Base-by-base conservation (phyloP, 2,797 vertebrate species). In the Neosilurus hyrtlii region DNA sequence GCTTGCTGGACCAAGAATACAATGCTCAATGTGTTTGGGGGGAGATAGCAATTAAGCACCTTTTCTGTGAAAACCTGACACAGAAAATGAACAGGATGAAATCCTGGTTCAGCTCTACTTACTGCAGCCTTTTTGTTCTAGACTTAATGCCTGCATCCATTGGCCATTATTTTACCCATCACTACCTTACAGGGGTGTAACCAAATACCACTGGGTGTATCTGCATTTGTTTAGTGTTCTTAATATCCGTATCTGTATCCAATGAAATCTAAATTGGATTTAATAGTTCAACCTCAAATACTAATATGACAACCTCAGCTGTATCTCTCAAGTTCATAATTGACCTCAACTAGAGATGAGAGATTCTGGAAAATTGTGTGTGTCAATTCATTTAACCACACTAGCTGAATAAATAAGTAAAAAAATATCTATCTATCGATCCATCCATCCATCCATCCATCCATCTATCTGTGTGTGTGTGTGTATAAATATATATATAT, bases 21-120 rank as follows among this genome's bases (percentile, higher is more conserved):
- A 87, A 79, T 81, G 82, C 81, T 83, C 87, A 86, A 86, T 87
- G 87, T 88, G 87, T 86, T 88, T 85, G 71, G 77, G 30, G 82
- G 71, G 59, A 86, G 87, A 88, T 88, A 87, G 86, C 85, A 87
- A 87, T 86, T 88, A 87, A 76, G 84, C 86, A 86, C 86, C 80
- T 68, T 80, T 76, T 67, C 82, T 66, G 75, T 56, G 35, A 81
- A 86, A 76, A 51, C 26, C 15, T 18, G 35, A 57, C 52, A 68
- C n/a, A 77, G 62, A 74, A 77, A 78, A 63, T 35, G n/a, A 59
- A 86, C 82, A 82, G 66, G 79, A 78, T 77, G 71, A 74, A 74
- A 81, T 63, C 35, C 62, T 54, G 26, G 37, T 71, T 83, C 12
- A 7, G 63, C 51, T 79, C 37, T 75, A 79, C 72, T 80, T 59